Evolutionary conservation across 2,888 invertebrate species (phyloP).

Genomic region (Sesia bembeciformis): DNA sequence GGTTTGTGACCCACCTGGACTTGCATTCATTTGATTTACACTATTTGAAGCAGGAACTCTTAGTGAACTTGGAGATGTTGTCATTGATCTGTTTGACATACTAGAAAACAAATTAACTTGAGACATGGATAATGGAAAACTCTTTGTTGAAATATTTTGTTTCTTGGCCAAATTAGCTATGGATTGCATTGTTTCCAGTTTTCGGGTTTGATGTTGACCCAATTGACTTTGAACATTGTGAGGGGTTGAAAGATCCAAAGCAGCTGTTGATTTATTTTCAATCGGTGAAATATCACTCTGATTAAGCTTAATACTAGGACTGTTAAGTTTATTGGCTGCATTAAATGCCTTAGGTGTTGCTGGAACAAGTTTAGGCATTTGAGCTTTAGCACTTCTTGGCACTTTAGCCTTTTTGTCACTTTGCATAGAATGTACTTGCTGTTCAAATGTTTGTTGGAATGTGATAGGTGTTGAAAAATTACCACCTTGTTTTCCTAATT

Average conservation of each 20-base stretch:
- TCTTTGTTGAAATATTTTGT: constrained; percentile 53
- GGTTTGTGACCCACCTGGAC: constrained; percentile 24
- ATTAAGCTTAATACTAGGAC: constrained; percentile 29
- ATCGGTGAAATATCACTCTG: constrained; percentile 18
- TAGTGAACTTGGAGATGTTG: constrained; percentile 32
- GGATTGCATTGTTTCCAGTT: constrained; percentile 68
- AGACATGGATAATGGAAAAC: constrained; percentile 32
- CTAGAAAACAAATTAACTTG: constrained; percentile 43
- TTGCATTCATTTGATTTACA: constrained; percentile 42
- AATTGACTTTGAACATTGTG: constrained; percentile 55
- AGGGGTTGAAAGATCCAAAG: constrained; percentile 64
- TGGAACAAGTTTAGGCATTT: constrained; percentile 62
- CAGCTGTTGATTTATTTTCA: constrained; percentile 51
- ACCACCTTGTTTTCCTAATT: constrained; percentile 52
- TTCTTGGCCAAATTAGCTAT: constrained; percentile 68
- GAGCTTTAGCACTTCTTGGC: constrained; percentile 52
- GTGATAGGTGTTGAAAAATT: constrained; percentile 56
- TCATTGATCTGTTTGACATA: constrained; percentile 36
- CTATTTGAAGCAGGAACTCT: constrained; percentile 45
- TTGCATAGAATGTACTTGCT: constrained; percentile 56
- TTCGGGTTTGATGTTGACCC: constrained; percentile 57
- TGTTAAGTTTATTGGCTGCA: constrained; percentile 45
- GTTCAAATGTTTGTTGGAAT: constrained; percentile 70
- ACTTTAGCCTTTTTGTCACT: constrained; percentile 58
- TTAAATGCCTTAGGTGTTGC: constrained; percentile 54